These are phyloP conservation scores for Xylota sylvarum DNA, from an alignment of 2,888 invertebrate species.

Conservation along the genomic window DNA sequence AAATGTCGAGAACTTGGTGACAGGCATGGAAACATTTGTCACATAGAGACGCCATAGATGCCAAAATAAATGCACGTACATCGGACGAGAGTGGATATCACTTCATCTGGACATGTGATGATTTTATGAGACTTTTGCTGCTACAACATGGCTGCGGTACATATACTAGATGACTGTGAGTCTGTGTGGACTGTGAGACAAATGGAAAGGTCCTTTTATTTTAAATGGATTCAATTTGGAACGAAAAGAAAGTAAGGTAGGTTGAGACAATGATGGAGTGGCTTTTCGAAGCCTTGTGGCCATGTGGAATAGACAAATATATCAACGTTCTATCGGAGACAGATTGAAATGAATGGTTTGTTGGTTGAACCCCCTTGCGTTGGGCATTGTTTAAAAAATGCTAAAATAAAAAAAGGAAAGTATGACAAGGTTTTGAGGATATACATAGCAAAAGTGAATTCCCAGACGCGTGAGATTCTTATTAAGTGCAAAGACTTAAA, in stretches of 20 bases:
- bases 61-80: slow-evolving; percentile 63
- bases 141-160: not conserved
- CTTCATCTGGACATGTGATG: slow-evolving; percentile 55
- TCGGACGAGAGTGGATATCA: slow-evolving; percentile 51
- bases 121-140: slow-evolving; percentile 56
- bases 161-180: not conserved
- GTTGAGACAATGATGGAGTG: not conserved
- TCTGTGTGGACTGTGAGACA: not conserved
- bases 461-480: too few relatives aligned
- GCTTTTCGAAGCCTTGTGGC: not conserved
- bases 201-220: not conserved
- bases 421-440: too few relatives aligned
- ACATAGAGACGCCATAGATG: slow-evolving; percentile 41
- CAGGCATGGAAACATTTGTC: slow-evolving; percentile 64
- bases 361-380: too few relatives aligned
- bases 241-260: not conserved
- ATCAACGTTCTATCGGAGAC: not conserved
- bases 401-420: too few relatives aligned
- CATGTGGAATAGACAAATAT: not conserved
- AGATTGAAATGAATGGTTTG: not conserved
- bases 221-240: not conserved
- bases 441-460: too few relatives aligned
- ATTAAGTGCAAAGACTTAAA: too few relatives aligned
- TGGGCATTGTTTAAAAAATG: too few relatives aligned
- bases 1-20: slow-evolving; percentile 40